Conservation (phyloP, 2,888 invertebrate species). For the Hemicrepidius hirtus region DNA sequence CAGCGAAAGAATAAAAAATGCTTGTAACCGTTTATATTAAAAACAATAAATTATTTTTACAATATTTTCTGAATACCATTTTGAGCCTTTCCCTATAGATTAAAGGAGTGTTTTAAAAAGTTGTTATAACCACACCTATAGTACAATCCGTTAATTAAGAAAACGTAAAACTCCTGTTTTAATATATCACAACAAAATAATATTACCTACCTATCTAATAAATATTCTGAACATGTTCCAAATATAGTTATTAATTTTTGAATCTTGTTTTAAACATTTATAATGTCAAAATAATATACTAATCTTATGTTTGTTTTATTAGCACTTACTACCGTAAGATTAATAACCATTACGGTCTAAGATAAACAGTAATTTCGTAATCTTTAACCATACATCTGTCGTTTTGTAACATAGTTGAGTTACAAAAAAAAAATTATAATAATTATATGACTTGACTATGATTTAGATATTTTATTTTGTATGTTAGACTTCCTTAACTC, state of each 20-base stretch:
- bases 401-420: neutral
- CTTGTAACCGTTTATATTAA: too few relatives aligned
- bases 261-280: neutral
- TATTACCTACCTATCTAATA: too few relatives aligned
- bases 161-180: neutral
- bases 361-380: neutral
- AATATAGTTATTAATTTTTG: neutral
- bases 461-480: too few relatives aligned
- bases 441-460: neutral
- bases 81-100: too few relatives aligned
- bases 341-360: neutral
- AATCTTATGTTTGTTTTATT: neutral
- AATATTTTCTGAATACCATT: too few relatives aligned
- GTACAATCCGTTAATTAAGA: neutral
- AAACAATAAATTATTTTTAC: too few relatives aligned
- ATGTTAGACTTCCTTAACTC: too few relatives aligned
- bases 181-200: neutral
- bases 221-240: neutral
- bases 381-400: neutral
- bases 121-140: too few relatives aligned
- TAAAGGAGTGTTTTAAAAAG: too few relatives aligned
- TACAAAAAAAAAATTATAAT: neutral
- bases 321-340: neutral
- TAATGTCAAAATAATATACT: slow-evolving; percentile 4
- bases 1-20: too few relatives aligned